Evolutionary conservation across 1,140 invertebrate genomes (phyloP).

Genomic region (Homalodisca vitripennis): DNA sequence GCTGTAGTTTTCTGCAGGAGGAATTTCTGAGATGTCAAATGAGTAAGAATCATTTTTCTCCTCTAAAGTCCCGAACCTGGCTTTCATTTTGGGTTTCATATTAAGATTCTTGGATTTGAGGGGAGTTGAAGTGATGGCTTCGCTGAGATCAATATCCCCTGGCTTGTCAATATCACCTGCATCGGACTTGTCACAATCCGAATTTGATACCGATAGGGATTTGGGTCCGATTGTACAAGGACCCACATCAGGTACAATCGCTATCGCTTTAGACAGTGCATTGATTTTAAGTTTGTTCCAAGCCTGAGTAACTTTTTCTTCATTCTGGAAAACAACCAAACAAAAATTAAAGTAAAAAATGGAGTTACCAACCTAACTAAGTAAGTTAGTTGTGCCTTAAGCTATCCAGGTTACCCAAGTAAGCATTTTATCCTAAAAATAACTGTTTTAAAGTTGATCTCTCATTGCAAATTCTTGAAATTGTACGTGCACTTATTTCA

Average conservation of each 20-base stretch:
- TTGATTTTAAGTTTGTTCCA: slow-evolving; percentile 11
- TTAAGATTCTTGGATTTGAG: slow-evolving; percentile 9
- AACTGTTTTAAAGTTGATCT: no score
- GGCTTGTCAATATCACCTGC: neutral
- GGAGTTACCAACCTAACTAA: no score
- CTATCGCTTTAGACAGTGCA: slow-evolving; percentile 17
- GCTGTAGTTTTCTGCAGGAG: no score
- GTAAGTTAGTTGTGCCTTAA: no score
- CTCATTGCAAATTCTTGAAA: no score
- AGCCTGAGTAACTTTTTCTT: neutral
- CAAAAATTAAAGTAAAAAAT: no score
- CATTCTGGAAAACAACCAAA: slow-evolving; percentile 2
- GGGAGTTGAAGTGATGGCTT: slow-evolving; percentile 8
- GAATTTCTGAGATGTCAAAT: slow-evolving; percentile 3
- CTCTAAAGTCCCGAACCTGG: neutral
- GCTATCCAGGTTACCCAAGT: no score
- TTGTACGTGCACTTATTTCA: no score
- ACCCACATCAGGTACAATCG: neutral
- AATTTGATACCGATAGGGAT: neutral
- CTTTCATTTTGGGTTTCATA: no score
- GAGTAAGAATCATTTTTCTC: neutral
- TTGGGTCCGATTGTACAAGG: neutral
- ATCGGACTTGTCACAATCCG: neutral
- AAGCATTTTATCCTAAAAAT: no score
- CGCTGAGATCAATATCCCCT: neutral